Evolutionary conservation across 1,140 invertebrate genomes (phyloP).

Genomic region (Drepana arcuata): DNA sequence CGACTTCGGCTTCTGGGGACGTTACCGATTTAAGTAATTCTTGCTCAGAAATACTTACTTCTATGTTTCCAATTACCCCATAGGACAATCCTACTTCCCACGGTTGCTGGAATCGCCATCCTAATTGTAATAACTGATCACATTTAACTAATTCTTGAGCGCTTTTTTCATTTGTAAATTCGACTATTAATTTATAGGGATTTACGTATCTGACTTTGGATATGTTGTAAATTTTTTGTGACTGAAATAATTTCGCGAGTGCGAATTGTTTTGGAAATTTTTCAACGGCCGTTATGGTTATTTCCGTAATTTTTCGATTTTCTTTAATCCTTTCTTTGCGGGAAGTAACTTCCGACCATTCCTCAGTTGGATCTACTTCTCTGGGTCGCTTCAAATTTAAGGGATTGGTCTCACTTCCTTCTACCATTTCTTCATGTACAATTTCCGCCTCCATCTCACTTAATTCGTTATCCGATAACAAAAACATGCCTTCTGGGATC

Average conservation of each 20-base stretch:
- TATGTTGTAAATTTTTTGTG: constrained; percentile 10
- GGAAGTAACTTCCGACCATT: too few relatives aligned
- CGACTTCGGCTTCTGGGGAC: neutral
- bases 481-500: too few relatives aligned
- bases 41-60: constrained; percentile 7
- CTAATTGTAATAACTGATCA: constrained; percentile 6
- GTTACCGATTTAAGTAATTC: constrained; percentile 4
- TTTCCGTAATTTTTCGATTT: too few relatives aligned
- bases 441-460: too few relatives aligned
- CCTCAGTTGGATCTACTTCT: too few relatives aligned
- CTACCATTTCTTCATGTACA: too few relatives aligned
- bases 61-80: constrained; percentile 9
- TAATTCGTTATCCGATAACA: too few relatives aligned
- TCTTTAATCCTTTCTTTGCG: too few relatives aligned
- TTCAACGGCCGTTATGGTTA: too few relatives aligned
- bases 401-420: too few relatives aligned
- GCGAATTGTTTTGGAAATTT: constrained; percentile 17
- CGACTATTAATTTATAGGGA: constrained; percentile 8
- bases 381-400: too few relatives aligned
- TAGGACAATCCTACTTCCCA: constrained; percentile 8
- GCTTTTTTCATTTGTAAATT: neutral
- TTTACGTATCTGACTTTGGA: constrained; percentile 8
- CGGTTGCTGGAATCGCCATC: constrained; percentile 10
- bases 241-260: constrained; percentile 10
- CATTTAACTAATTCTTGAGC: constrained; percentile 2